Evolutionary conservation across 2,113 vertebrate genomes (phyloP), one percentile per base, ranked within the genome.

Genomic region (Ammodytes dubius): DNA sequence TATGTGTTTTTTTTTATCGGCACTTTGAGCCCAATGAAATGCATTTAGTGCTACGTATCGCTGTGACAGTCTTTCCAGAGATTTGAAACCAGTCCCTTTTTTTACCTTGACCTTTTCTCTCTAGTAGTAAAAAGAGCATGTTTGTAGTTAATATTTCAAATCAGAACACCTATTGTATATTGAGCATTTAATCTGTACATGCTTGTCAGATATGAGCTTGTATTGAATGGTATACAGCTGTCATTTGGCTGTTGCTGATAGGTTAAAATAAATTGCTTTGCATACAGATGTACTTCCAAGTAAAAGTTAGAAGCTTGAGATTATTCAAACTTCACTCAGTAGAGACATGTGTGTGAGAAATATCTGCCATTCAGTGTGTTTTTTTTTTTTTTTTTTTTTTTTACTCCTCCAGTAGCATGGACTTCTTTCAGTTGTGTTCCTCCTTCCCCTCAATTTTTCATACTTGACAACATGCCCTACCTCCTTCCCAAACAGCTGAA

Each of bases 401-500:
- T 4, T 7, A 5, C n/a, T 82, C 27, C 45, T 58, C 66, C 37
- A 45, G 64, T 35, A 40, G 14, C 58, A 47, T 75, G 17, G 71
- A 14, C 35, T 69, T 84, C 46, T 71, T 77, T 53, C 59, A 75
- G 8, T 60, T 42, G 49, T 69, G 10, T 80, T 58, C 73, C 73
- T 83, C 56, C 72, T 53, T 43, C 59, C 47, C 9, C 57, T 39
- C 46, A 50, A 57, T 67, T 14, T 52, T 70, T 76, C 60, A n/a
- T 59, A 56, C 66, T 64, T 73, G 4, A 70, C 82, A 71, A 56
- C 43, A 43, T 65, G 40, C 63, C 77, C 39, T 61, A 43, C 69
- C 45, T 66, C 77, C 39, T 61, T 7, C 69, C 43, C 15, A 27
- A 27, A 64, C 77, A 92, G 93, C 78, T 94, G 89, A 94, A 91